Conservation (phyloP, 2,888 invertebrate species). For the Parnassius apollo region DNA sequence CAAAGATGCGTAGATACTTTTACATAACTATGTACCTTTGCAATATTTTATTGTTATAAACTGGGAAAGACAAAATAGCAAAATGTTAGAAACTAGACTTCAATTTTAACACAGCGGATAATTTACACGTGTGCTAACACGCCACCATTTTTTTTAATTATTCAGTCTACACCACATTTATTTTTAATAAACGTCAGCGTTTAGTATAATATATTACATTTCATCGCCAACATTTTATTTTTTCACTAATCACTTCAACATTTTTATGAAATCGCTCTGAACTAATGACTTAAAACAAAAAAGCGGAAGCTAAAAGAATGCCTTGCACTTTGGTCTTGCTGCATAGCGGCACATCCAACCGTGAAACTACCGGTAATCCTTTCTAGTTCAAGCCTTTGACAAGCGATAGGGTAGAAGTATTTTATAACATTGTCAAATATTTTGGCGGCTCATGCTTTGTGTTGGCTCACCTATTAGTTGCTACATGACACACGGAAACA, state of each 20-base stretch:
- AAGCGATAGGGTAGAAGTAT: constrained; percentile 65
- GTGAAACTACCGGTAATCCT: constrained; percentile 69
- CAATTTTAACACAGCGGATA: no score
- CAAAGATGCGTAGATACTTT: no score
- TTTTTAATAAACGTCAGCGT: no score
- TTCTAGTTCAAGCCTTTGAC: constrained; percentile 69
- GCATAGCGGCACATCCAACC: constrained; percentile 51
- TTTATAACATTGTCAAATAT: constrained; percentile 71
- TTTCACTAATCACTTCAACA: background rate
- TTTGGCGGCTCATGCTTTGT: constrained; percentile 59
- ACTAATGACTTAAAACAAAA: constrained; percentile 41
- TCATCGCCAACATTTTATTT: background rate
- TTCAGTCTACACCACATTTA: no score
- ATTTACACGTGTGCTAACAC: no score
- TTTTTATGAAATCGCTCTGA: constrained; percentile 1
- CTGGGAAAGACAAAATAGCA: no score
- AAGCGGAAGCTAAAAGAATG: constrained; percentile 58
- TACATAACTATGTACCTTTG: no score
- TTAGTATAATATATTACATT: no score
- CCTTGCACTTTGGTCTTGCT: constrained; percentile 37
- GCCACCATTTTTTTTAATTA: no score
- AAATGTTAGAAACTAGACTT: no score
- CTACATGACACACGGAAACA: no score
- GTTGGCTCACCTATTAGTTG: constrained; percentile 34
- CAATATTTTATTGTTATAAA: no score